Evolutionary conservation across 2,888 invertebrate species (phyloP).

Genomic region (Peribatodes rhomboidaria): DNA sequence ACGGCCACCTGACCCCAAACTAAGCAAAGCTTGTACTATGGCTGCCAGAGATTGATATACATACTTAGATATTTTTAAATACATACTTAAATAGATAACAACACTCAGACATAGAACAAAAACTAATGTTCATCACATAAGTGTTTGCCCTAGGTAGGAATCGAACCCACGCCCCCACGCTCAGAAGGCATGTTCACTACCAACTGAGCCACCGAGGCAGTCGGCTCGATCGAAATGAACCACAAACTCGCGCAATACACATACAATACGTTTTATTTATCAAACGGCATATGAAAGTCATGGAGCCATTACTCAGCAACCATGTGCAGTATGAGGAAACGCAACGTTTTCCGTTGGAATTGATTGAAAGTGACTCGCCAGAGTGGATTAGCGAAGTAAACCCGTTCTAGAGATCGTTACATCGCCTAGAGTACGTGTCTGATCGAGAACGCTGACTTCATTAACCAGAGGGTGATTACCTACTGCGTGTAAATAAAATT

Average conservation of each 20-base stretch:
- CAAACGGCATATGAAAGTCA: not conserved
- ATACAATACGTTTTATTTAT: not conserved
- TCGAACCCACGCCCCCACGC: no score
- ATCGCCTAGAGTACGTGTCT: slow-evolving; percentile 6
- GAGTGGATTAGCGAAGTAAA: slow-evolving; percentile 4
- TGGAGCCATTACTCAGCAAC: slow-evolving; percentile 6
- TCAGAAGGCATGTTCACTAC: no score
- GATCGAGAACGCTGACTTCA: not conserved
- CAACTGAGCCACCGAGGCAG: no score
- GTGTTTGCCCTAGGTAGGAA: no score
- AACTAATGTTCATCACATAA: no score
- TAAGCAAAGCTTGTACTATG: no score
- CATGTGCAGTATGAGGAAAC: slow-evolving; percentile 18
- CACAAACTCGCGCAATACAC: not conserved
- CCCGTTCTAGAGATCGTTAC: slow-evolving; percentile 25
- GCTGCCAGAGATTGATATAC: no score
- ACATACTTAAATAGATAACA: no score
- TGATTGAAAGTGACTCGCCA: slow-evolving; percentile 26
- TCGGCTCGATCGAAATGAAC: no score
- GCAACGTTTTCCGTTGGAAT: slow-evolving; percentile 22
- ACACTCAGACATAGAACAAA: no score
- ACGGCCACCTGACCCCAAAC: not conserved
- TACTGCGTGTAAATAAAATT: not conserved
- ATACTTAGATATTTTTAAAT: no score
- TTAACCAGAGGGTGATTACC: slow-evolving; percentile 11